Percentiles rank a stretch among this genome's conserved stretches.
These are phyloP conservation scores for Zoanthus sociatus DNA, from an alignment of 92 coral and sea anemone genomes.

Conservation along the genomic window DNA sequence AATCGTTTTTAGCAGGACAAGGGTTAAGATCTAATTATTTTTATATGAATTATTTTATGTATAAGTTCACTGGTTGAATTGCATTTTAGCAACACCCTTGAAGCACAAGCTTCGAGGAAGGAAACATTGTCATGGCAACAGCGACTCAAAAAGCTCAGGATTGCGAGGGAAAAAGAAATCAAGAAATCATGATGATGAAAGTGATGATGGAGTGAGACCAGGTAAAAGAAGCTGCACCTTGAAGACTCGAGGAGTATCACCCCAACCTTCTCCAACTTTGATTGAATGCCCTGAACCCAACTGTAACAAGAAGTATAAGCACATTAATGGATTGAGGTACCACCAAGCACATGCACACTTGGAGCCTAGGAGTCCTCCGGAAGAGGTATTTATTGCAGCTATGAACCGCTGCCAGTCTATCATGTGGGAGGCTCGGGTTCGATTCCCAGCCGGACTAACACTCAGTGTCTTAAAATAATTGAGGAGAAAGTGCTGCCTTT, in stretches of 20 bases:
- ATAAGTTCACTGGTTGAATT: background rate
- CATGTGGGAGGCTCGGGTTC: no score
- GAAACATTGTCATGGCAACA: slow-evolving; percentile 71
- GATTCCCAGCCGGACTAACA: no score
- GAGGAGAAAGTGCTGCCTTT: no score
- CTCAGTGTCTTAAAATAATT: no score
- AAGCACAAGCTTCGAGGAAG: slow-evolving; percentile 92
- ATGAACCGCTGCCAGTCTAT: no score
- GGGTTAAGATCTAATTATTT: no score
- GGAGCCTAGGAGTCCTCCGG: slow-evolving; percentile 70
- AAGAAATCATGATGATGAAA: slow-evolving; percentile 82
- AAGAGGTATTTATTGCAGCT: slow-evolving; percentile 49
- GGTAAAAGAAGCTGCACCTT: slow-evolving; percentile 96
- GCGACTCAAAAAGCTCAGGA: slow-evolving; percentile 67
- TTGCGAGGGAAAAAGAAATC: slow-evolving; percentile 71
- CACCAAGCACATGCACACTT: slow-evolving; percentile 99
- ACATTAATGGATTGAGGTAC: slow-evolving; percentile 95
- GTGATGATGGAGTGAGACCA: slow-evolving; percentile 90
- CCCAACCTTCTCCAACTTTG: slow-evolving; percentile 96
- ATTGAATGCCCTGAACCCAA: slow-evolving; percentile 98
- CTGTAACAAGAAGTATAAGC: slow-evolving; percentile 97
- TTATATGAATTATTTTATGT: no score
- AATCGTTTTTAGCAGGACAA: no score
- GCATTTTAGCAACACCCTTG: slow-evolving; percentile 74
- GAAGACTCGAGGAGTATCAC: slow-evolving; percentile 84